Evolutionary conservation across 1,140 invertebrate species (phyloP).

Genomic region (Drosophila chauvacae): DNA sequence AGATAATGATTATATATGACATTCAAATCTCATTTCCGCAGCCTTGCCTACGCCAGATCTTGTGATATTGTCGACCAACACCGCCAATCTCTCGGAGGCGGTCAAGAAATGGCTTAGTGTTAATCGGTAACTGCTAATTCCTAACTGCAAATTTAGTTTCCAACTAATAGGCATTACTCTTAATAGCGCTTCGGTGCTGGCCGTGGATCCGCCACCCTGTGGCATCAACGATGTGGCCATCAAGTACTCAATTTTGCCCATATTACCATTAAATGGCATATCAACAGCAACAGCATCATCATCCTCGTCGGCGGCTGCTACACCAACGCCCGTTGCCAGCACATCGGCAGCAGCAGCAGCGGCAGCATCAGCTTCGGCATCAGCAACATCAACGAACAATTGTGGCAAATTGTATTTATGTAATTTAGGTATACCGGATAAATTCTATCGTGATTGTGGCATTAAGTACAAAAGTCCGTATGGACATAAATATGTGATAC

Average conservation of each 20-base stretch:
- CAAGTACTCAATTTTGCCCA: conserved; percentile 91
- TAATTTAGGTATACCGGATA: conserved; percentile 92
- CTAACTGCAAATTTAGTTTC: neutral
- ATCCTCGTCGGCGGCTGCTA: conserved; percentile 45
- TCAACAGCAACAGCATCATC: conserved; percentile 45
- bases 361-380: conserved; percentile 9
- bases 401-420: conserved; percentile 93
- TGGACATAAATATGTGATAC: conserved; percentile 94
- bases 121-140: conserved; percentile 82
- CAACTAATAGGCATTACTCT: neutral
- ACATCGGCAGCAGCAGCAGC: conserved; percentile 44
- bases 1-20: neutral
- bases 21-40: neutral
- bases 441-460: conserved; percentile 90
- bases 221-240: conserved; percentile 88
- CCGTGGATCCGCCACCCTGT: conserved; percentile 91
- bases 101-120: conserved; percentile 88
- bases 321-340: conserved; percentile 49
- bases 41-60: conserved; percentile 81
- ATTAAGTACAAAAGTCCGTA: conserved; percentile 95
- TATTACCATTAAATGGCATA: conserved; percentile 89
- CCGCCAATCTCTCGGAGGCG: conserved; percentile 64
- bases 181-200: conserved; percentile 90
- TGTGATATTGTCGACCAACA: conserved; percentile 82
- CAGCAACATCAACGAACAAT: conserved; percentile 85